Evolutionary conservation across 2,888 invertebrate genomes (phyloP).

Genomic region (Malthinus seriepunctatus): DNA sequence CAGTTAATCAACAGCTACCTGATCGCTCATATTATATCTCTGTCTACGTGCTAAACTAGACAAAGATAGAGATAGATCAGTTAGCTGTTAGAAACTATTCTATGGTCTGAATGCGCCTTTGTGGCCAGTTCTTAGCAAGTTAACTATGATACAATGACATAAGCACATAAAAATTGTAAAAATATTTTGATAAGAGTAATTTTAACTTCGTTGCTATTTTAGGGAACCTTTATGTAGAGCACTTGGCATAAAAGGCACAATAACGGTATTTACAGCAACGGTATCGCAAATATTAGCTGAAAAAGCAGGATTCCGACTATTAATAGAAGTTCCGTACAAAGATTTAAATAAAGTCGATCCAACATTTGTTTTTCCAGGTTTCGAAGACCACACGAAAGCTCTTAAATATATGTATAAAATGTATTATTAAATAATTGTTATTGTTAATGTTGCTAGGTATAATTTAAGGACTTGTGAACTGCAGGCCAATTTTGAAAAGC

Average conservation of each 20-base stretch:
- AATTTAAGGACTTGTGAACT: not conserved
- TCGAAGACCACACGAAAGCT: slow-evolving; percentile 31
- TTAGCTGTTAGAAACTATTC: too few relatives aligned
- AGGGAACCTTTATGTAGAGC: slow-evolving; percentile 60
- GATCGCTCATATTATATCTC: too few relatives aligned
- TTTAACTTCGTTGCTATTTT: not conserved
- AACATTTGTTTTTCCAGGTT: slow-evolving; percentile 29
- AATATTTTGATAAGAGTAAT: too few relatives aligned
- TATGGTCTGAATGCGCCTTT: too few relatives aligned
- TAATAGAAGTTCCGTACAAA: slow-evolving; percentile 55
- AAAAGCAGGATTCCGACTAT: slow-evolving; percentile 56
- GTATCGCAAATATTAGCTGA: slow-evolving; percentile 59
- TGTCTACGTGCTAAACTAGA: too few relatives aligned
- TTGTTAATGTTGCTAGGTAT: too few relatives aligned
- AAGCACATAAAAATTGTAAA: too few relatives aligned
- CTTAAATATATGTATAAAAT: slow-evolving; percentile 33
- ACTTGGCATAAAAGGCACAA: slow-evolving; percentile 56
- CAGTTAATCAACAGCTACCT: too few relatives aligned
- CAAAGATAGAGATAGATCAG: too few relatives aligned
- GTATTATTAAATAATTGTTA: not conserved
- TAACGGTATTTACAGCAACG: slow-evolving; percentile 59
- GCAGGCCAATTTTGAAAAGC: not conserved
- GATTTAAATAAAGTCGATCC: slow-evolving; percentile 51
- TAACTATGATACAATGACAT: too few relatives aligned
- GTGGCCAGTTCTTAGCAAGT: too few relatives aligned